Percentiles rank a stretch among this genome's conserved stretches.
These are phyloP conservation scores for Pissodes strobi DNA, from an alignment of 1,140 invertebrate genomes.

Conservation along the genomic window DNA sequence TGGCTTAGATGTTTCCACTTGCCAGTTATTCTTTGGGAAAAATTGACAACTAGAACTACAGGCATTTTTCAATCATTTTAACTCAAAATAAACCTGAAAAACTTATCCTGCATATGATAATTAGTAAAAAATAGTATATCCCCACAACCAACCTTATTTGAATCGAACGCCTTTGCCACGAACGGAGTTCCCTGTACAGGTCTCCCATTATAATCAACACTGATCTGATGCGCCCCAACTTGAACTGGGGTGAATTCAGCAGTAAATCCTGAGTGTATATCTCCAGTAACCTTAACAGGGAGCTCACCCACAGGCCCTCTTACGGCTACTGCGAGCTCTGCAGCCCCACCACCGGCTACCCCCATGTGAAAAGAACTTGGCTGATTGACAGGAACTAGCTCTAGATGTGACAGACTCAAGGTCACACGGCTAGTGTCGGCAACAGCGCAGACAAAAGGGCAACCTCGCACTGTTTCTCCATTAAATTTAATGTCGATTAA, in stretches of 20 bases:
- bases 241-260: conserved; percentile 89
- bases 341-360: conserved; percentile 82
- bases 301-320: conserved; percentile 78
- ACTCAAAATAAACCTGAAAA: no score
- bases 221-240: conserved; percentile 87
- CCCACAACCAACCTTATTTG: conserved; percentile 60
- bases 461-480: conserved; percentile 90
- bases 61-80: no score
- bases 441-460: conserved; percentile 85
- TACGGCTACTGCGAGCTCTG: conserved; percentile 86
- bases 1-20: no score
- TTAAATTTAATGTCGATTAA: conserved; percentile 99
- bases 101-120: no score
- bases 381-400: conserved; percentile 86
- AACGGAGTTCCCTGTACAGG: conserved; percentile 88
- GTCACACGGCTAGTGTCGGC: conserved; percentile 80
- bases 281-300: conserved; percentile 87
- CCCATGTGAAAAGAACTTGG: conserved; percentile 87
- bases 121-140: no score
- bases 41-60: no score
- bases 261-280: conserved; percentile 81
- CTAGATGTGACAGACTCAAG: conserved; percentile 76
- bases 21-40: no score
- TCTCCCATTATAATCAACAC: conserved; percentile 83
- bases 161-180: conserved; percentile 90